Conservation (phyloP, 2,113 vertebrate genomes). For the Lampris incognitus region DNA sequence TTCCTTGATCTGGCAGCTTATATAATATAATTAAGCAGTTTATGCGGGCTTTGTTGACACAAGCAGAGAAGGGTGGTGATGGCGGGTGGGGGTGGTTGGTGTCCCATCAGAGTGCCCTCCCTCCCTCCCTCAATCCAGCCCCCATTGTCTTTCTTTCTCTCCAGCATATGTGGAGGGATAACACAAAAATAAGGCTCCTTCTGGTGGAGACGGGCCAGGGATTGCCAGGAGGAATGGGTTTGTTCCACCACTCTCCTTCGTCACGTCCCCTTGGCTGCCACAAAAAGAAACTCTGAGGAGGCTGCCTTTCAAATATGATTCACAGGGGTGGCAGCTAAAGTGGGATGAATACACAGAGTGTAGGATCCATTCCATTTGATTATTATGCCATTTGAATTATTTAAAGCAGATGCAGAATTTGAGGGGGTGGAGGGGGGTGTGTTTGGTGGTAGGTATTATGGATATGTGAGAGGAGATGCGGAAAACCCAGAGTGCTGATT, state of each 20-base stretch:
- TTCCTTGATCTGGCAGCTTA: conserved; percentile 78
- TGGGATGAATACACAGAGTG: conserved; percentile 39
- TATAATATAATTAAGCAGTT: conserved; percentile 82
- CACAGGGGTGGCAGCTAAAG: conserved; percentile 47
- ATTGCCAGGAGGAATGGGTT: conserved; percentile 66
- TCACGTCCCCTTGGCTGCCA: conserved; percentile 39
- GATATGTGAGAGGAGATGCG: conserved; percentile 52
- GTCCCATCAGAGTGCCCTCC: conserved; percentile 54
- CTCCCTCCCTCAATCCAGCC: conserved; percentile 38
- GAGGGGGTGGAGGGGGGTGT: background rate
- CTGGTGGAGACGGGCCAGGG: conserved; percentile 27
- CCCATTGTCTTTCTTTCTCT: conserved; percentile 34
- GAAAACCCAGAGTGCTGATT: conserved; percentile 61
- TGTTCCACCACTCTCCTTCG: conserved; percentile 47
- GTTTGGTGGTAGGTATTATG: conserved; percentile 5
- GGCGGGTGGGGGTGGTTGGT: conserved; percentile 13
- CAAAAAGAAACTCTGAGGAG: conserved; percentile 14
- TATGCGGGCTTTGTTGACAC: conserved; percentile 74
- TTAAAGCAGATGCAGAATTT: conserved; percentile 57
- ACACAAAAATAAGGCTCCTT: conserved; percentile 33
- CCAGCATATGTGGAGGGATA: conserved; percentile 61
- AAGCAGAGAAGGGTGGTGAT: conserved; percentile 50
- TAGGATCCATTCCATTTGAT: conserved; percentile 65
- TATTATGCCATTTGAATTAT: conserved; percentile 67
- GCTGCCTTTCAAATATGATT: conserved; percentile 45